Conservation (phyloP, 2,113 vertebrate species). For the Lophotis ruficrista region DNA sequence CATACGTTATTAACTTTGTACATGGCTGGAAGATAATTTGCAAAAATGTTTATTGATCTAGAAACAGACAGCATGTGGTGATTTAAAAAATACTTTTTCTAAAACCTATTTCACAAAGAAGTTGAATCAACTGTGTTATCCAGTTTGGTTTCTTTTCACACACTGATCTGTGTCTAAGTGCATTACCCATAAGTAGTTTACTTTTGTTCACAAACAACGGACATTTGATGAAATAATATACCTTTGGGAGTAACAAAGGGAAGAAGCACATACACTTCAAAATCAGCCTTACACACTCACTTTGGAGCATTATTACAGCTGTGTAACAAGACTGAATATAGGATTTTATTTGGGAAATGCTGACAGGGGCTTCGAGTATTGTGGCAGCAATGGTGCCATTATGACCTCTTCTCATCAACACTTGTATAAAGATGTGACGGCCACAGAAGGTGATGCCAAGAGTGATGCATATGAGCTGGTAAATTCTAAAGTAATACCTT, state of each 20-base stretch:
- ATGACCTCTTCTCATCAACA: background rate
- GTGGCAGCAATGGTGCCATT: background rate
- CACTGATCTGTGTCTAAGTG: background rate
- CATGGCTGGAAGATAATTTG: background rate
- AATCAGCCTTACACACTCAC: background rate
- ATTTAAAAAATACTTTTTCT: background rate
- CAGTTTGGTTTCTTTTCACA: background rate
- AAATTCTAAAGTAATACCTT: background rate
- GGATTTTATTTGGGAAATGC: background rate
- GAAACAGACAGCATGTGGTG: background rate
- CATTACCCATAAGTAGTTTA: background rate
- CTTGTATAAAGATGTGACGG: background rate
- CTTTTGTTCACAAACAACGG: background rate
- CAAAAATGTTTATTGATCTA: background rate
- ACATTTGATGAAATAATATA: background rate
- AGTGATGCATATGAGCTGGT: background rate
- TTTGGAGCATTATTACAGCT: background rate
- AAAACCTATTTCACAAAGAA: background rate
- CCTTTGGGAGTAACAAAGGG: background rate
- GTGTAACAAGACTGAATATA: background rate
- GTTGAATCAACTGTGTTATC: background rate
- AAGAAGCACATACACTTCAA: background rate
- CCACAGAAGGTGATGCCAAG: background rate
- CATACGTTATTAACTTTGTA: background rate
- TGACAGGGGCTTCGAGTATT: background rate